These are phyloP conservation scores for Ypsolopha scabrella DNA, from an alignment of 2,888 invertebrate genomes.

Conservation along the genomic window DNA sequence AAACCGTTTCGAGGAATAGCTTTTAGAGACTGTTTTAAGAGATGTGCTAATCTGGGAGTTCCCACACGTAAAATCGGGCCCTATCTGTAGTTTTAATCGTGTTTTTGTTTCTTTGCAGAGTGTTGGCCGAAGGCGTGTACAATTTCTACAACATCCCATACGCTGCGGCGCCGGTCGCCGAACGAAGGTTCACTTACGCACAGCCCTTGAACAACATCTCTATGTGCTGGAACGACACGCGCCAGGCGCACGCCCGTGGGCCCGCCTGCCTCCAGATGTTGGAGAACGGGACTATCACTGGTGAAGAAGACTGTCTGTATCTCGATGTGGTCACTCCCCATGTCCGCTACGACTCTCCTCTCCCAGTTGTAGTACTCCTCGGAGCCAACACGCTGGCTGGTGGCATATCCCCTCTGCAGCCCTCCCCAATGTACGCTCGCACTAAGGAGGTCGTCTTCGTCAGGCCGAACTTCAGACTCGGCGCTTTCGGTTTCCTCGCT, in stretches of 20 bases:
- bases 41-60: too few relatives aligned
- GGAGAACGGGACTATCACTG: constrained; percentile 74
- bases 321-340: constrained; percentile 87
- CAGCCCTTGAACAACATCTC: constrained; percentile 75
- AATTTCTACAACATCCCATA: constrained; percentile 88
- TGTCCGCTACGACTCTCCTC: constrained; percentile 80
- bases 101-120: constrained; percentile 42
- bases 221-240: constrained; percentile 84
- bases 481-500: constrained; percentile 85
- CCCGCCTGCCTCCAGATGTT: constrained; percentile 79
- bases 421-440: constrained; percentile 81
- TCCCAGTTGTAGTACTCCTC: constrained; percentile 86
- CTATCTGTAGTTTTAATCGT: too few relatives aligned
- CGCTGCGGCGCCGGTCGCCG: constrained; percentile 78
- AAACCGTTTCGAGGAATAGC: too few relatives aligned
- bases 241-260: constrained; percentile 75
- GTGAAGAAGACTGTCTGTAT: constrained; percentile 85
- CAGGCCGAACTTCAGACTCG: constrained; percentile 86
- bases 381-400: constrained; percentile 85
- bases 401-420: constrained; percentile 79
- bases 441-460: constrained; percentile 88
- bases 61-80: too few relatives aligned
- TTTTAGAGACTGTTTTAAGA: too few relatives aligned
- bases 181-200: constrained; percentile 78
- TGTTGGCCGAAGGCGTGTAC: constrained; percentile 81